A percentile compares a stretch with the other conserved stretches of the same genome.
These are phyloP conservation scores for Drosophila bocqueti DNA, from an alignment of 1,140 invertebrate genomes.

Conservation along the genomic window DNA sequence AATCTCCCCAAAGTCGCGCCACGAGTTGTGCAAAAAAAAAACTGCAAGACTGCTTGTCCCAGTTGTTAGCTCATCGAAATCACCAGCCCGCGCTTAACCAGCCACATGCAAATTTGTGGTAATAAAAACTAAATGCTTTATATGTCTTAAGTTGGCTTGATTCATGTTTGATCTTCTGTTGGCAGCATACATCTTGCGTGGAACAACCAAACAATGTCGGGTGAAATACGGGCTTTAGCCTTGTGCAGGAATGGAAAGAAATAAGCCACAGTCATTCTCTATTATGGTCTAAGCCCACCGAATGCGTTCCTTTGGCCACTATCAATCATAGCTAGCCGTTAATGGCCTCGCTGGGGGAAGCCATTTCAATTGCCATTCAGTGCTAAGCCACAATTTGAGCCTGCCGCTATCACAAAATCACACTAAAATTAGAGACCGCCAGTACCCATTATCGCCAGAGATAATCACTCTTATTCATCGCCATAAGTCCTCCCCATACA, in stretches of 20 bases:
- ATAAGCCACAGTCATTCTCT: conserved; percentile 20
- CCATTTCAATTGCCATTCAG: conserved; percentile 42
- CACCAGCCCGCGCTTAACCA: conserved; percentile 11
- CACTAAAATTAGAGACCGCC: conserved; percentile 2
- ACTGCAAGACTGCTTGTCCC: conserved; percentile 28
- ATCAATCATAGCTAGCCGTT: conserved; percentile 50
- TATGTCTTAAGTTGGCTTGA: conserved; percentile 38
- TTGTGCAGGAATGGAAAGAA: conserved; percentile 4
- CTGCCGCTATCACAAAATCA: conserved; percentile 4
- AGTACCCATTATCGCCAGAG: conserved; percentile 13
- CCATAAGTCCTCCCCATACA: conserved; percentile 17
- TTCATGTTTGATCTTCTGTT: conserved; percentile 26
- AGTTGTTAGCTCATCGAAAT: conserved; percentile 49
- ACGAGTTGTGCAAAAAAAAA: conserved; percentile 24
- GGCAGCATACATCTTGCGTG: conserved; percentile 1
- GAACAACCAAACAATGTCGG: conserved; percentile 12
- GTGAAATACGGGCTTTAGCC: conserved; percentile 31
- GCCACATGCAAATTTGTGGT: conserved; percentile 35
- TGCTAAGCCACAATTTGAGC: conserved; percentile 18
- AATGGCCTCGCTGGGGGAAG: conserved; percentile 18
- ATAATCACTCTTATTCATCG: conserved; percentile 8
- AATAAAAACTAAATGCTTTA: conserved; percentile 49
- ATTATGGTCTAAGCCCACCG: conserved; percentile 35
- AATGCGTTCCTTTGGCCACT: conserved; percentile 18
- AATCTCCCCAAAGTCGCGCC: conserved; percentile 3